Base-by-base conservation (phyloP, 2,888 invertebrate genomes). In the Rutpela maculata region DNA sequence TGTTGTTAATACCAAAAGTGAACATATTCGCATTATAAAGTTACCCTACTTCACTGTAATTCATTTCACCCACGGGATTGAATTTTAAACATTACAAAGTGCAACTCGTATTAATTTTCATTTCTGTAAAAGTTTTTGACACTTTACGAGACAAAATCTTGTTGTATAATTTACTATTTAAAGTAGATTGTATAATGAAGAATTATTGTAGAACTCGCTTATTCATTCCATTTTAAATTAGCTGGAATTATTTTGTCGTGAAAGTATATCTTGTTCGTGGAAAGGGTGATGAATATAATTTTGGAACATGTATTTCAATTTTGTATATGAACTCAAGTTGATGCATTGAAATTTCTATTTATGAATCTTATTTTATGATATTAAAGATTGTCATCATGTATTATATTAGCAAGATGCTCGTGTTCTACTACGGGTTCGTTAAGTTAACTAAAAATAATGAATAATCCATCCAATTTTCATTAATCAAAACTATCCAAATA, bases 61-160 rank as follows among this genome's bases (percentile, higher is more conserved):
- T 76, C 79, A 84, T 76, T 76, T 65, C 55, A 63, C 84, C 74
- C 80, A 0, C 19, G 84, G 79, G 84, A 83, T 77, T 77, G 80
- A 78, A 84, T 83, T 82, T 83, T 78, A 78, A 81, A 79, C 82
- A 81, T 84, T 83, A 82, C 81, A 83, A 82, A 83, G 81, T 82
- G 81, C 82, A 84, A 84, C 81, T 84, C 83, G 74, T 83, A 84
- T 84, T 86, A 86, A 86, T 86, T 86, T 85, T 84, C 84, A 85
- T 86, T 85, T 83, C 80, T 82, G 78, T 80, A 83, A 81, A 84
- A 84, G 79, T 84, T 84, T 82, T 78, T 74, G 83, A 82, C 84
- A 84, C 74, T 80, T 78, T 79, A 82, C 76, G 80, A 77, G 81
- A 82, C 81, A 80, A 82, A 79, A 79, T 81, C 79, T 81, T 79